phyloP scores from a whole-genome alignment of 2,113 vertebrate genomes.

The Corythaeola cristata region DNA sequence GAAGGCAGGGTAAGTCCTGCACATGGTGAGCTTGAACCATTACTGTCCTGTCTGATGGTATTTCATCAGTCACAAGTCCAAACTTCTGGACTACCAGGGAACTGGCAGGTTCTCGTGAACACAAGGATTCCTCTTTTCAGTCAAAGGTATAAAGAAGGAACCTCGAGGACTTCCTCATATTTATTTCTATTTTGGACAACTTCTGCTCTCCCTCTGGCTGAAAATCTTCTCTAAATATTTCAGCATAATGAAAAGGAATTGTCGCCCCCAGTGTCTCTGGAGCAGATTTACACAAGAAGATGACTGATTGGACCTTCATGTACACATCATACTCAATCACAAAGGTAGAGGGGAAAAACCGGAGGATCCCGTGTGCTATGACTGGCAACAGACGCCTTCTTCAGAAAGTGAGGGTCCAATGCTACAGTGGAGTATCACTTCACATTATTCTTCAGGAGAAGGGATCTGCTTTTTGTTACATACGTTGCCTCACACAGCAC shows the following conservation, averaged over 20 bases:
- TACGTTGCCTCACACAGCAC: not conserved
- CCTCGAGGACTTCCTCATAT: not conserved
- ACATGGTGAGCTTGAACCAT: not conserved
- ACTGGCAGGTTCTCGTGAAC: not conserved
- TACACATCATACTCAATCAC: not conserved
- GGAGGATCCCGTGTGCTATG: not conserved
- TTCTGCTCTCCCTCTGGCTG: not conserved
- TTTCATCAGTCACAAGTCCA: not conserved
- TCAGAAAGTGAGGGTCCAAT: not conserved
- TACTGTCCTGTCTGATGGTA: not conserved
- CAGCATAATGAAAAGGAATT: not conserved
- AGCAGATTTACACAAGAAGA: not conserved
- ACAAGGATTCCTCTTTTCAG: not conserved
- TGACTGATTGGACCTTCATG: not conserved
- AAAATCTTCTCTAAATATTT: not conserved
- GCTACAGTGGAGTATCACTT: not conserved
- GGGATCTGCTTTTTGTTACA: not conserved
- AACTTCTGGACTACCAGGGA: not conserved
- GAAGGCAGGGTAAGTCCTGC: not conserved
- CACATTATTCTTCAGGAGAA: not conserved
- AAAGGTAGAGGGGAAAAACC: not conserved
- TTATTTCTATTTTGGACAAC: not conserved
- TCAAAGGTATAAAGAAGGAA: not conserved
- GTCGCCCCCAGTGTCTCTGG: not conserved
- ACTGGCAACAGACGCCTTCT: not conserved